Conservation (phyloP, 1,140 invertebrate species). For the Danaus plexippus region DNA sequence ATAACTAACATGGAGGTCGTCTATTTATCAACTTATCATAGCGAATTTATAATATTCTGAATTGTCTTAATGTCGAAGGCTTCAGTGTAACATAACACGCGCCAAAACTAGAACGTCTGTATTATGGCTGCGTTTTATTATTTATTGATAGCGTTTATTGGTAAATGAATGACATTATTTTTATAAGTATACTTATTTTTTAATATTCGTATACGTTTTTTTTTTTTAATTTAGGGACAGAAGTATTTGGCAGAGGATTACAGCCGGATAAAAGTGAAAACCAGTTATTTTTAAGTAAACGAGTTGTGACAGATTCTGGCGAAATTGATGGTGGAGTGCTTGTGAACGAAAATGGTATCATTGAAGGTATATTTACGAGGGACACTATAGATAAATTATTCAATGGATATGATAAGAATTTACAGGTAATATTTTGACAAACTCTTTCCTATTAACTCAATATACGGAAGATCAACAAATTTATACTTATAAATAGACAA, state of each 20-base stretch:
- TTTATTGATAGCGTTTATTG: too few relatives aligned
- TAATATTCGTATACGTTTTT: not conserved
- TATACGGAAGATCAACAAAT: not conserved
- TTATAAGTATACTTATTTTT: not conserved
- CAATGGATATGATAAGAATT: conserved; percentile 6
- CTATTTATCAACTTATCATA: too few relatives aligned
- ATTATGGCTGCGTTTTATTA: too few relatives aligned
- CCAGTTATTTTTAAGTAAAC: conserved; percentile 46
- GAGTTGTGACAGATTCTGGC: conserved; percentile 48
- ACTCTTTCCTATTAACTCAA: conserved; percentile 2
- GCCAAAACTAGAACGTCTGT: too few relatives aligned
- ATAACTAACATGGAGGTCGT: too few relatives aligned
- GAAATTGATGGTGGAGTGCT: conserved; percentile 56
- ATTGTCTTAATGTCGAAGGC: too few relatives aligned
- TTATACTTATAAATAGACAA: conserved; percentile 1
- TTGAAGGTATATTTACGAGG: conserved; percentile 51
- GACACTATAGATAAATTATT: conserved; percentile 38
- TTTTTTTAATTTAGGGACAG: conserved; percentile 5
- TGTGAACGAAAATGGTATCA: conserved; percentile 51
- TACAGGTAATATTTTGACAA: conserved; percentile 17
- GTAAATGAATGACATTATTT: not conserved
- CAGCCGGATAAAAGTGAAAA: conserved; percentile 19
- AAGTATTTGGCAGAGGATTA: conserved; percentile 29
- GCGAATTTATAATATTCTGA: too few relatives aligned
- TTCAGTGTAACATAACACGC: too few relatives aligned